Percentiles rank a stretch among this genome's conserved stretches.
Evolutionary conservation across 2,888 invertebrate species (phyloP).

Genomic region (Cheilosia scutellata): DNA sequence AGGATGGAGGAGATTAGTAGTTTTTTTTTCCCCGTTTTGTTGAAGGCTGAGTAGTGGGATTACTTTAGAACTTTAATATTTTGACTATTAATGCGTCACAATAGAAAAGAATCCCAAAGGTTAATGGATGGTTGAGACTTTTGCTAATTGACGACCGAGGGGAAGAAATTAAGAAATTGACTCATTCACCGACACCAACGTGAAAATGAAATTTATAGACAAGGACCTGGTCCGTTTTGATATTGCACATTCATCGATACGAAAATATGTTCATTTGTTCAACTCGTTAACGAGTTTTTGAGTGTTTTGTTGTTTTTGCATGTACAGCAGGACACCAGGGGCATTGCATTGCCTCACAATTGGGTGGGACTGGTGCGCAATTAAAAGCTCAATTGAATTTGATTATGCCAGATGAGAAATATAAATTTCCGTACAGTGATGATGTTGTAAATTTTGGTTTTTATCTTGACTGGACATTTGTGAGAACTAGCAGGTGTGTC

Average conservation of each 20-base stretch:
- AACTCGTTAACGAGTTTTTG: conserved; percentile 14
- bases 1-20: background rate
- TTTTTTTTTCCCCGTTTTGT: conserved; percentile 1
- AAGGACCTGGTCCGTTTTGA: conserved; percentile 8
- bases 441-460: background rate
- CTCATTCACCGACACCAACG: conserved; percentile 19
- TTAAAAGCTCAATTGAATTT: conserved; percentile 1
- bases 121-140: conserved; percentile 25
- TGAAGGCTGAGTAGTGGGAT: conserved; percentile 34
- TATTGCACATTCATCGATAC: conserved; percentile 22
- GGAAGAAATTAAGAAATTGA: background rate
- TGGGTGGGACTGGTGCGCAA: conserved; percentile 10
- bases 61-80: conserved; percentile 20
- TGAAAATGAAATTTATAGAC: background rate
- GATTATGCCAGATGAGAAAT: background rate
- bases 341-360: conserved; percentile 2
- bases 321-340: conserved; percentile 1
- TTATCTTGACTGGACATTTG: background rate
- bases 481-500: background rate
- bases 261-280: conserved; percentile 15
- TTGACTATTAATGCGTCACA: conserved; percentile 9
- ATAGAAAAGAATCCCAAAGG: conserved; percentile 26
- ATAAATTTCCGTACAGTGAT: background rate
- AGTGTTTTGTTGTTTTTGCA: conserved; percentile 3
- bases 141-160: conserved; percentile 12